Conservation (phyloP, 2,888 invertebrate species). For the Galerucella pusilla region DNA sequence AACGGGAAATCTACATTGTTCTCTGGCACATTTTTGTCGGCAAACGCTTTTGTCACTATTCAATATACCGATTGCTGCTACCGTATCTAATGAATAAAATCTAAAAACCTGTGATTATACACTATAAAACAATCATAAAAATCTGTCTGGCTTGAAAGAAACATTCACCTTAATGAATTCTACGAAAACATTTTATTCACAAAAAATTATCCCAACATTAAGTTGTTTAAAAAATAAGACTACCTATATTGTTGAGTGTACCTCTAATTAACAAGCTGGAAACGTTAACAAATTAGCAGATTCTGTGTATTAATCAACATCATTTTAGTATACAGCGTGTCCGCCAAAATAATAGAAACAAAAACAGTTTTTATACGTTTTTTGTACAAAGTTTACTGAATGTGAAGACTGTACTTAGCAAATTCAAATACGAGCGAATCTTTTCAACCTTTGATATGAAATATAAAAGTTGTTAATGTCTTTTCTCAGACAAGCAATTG, state of each 20-base stretch:
- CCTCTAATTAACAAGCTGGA: neutral
- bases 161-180: neutral
- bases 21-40: too few relatives aligned
- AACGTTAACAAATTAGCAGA: neutral
- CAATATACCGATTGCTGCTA: too few relatives aligned
- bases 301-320: neutral
- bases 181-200: neutral
- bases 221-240: neutral
- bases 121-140: neutral
- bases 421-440: too few relatives aligned
- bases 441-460: too few relatives aligned
- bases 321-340: neutral
- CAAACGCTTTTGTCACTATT: too few relatives aligned
- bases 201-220: neutral
- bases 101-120: slow-evolving; percentile 3
- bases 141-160: neutral
- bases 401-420: too few relatives aligned
- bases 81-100: too few relatives aligned
- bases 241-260: neutral
- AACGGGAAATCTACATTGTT: too few relatives aligned
- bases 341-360: neutral
- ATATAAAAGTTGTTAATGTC: too few relatives aligned
- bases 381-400: too few relatives aligned
- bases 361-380: neutral
- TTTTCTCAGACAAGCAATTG: neutral